Percentiles rank a stretch among this genome's conserved stretches.
phyloP scores from a whole-genome alignment of 2,113 vertebrate genomes.

The Serinus canaria region DNA sequence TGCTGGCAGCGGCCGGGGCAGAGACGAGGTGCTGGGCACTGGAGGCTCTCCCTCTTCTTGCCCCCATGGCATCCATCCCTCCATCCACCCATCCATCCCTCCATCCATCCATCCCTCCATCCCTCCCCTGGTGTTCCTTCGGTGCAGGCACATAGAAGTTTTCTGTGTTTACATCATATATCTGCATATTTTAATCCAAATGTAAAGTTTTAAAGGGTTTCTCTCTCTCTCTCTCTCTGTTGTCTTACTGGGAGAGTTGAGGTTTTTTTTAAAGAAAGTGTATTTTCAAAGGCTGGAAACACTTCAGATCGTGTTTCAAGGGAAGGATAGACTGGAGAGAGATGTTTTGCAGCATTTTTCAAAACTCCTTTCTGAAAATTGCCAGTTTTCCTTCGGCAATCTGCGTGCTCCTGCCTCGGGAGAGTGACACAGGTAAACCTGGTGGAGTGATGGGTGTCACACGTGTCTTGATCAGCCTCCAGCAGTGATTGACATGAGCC shows the following conservation, averaged over 20 bases:
- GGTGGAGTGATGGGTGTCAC: background rate
- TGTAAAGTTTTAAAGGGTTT: background rate
- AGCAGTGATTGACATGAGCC: background rate
- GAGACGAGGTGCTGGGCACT: background rate
- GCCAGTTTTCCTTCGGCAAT: background rate
- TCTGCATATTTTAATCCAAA: background rate
- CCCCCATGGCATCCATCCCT: background rate
- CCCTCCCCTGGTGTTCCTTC: too few relatives aligned
- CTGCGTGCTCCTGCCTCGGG: background rate
- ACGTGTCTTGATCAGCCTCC: background rate
- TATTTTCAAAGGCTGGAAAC: background rate
- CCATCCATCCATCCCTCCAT: too few relatives aligned
- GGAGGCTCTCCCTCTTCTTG: background rate
- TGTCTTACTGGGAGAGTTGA: background rate
- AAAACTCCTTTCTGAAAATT: background rate
- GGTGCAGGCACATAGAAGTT: fast-evolving
- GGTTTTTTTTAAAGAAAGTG: background rate
- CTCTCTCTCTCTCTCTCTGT: background rate
- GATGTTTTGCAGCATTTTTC: background rate
- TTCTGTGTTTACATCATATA: fast-evolving
- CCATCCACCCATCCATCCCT: too few relatives aligned
- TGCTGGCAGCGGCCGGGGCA: background rate
- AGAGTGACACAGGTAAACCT: background rate
- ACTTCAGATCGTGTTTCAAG: background rate
- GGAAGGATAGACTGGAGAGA: background rate